A percentile compares a stretch with the other conserved stretches of the same genome.
Evolutionary conservation across 1,140 invertebrate species (phyloP).

Genomic region (silkworm (Bombyx mori)): DNA sequence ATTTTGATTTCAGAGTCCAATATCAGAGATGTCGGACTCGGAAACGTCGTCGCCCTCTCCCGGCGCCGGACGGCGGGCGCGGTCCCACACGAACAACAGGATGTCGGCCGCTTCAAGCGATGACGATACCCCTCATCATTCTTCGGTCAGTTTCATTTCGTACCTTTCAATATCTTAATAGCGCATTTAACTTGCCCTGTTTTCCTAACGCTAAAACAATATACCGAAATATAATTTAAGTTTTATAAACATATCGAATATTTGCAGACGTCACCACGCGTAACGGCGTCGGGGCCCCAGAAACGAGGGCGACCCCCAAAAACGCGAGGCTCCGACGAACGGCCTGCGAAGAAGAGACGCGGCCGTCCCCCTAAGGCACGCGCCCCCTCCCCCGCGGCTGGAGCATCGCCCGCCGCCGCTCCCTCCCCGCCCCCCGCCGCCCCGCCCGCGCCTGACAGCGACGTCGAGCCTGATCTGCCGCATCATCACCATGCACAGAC

Average conservation of each 20-base stretch:
- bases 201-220: background rate
- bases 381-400: slow-evolving; percentile 28
- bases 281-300: slow-evolving; percentile 14
- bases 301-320: slow-evolving; percentile 54
- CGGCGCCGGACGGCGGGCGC: slow-evolving; percentile 32
- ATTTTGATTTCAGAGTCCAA: slow-evolving; percentile 41
- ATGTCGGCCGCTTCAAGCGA: slow-evolving; percentile 54
- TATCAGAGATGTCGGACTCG: slow-evolving; percentile 60
- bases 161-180: background rate
- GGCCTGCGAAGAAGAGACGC: slow-evolving; percentile 46
- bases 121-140: slow-evolving; percentile 45
- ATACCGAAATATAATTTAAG: too few species aligned
- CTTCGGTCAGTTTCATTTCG: slow-evolving; percentile 21
- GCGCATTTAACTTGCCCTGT: background rate
- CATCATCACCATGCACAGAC: slow-evolving; percentile 29
- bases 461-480: slow-evolving; percentile 35
- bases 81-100: slow-evolving; percentile 41
- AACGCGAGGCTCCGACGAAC: slow-evolving; percentile 30
- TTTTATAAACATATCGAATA: too few species aligned
- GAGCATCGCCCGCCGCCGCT: slow-evolving; percentile 25
- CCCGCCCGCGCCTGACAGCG: slow-evolving; percentile 23
- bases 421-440: slow-evolving; percentile 13
- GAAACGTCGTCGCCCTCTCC: slow-evolving; percentile 59
- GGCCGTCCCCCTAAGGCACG: slow-evolving; percentile 42
- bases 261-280: slow-evolving; percentile 28